phyloP scores from a whole-genome alignment of 1,140 invertebrate genomes.

The Mactra quadrangularis region DNA sequence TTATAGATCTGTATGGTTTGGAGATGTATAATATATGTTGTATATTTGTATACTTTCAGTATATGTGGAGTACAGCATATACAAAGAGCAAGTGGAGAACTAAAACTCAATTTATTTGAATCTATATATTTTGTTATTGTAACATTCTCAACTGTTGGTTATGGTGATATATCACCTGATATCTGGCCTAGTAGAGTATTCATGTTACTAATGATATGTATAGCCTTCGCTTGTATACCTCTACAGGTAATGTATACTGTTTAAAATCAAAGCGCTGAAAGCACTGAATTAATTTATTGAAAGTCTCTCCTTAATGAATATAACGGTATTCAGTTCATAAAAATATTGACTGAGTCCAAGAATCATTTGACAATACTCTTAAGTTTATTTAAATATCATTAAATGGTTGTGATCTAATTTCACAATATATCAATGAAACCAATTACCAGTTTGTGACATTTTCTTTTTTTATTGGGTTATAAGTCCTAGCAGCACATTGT shows the following conservation, averaged over 20 bases:
- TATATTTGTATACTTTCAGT: too few relatives aligned
- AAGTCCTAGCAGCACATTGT: too few relatives aligned
- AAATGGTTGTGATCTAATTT: too few relatives aligned
- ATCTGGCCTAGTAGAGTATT: slow-evolving; percentile 98
- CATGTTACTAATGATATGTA: slow-evolving; percentile 97
- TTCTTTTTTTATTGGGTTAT: too few relatives aligned
- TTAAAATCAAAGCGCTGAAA: too few relatives aligned
- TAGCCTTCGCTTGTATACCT: slow-evolving; percentile 96
- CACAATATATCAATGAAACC: too few relatives aligned
- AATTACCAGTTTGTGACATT: too few relatives aligned
- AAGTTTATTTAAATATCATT: too few relatives aligned
- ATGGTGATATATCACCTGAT: slow-evolving; percentile 94
- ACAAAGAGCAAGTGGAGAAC: slow-evolving; percentile 92
- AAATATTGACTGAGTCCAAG: too few relatives aligned
- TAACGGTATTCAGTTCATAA: neutral
- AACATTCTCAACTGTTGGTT: slow-evolving; percentile 95
- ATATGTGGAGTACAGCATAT: slow-evolving; percentile 98
- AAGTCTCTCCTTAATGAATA: neutral
- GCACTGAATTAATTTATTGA: neutral
- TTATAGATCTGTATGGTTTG: too few relatives aligned
- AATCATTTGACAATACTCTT: too few relatives aligned
- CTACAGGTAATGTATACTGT: slow-evolving; percentile 92
- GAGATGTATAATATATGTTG: too few relatives aligned
- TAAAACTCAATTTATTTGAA: slow-evolving; percentile 95
- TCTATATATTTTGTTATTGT: slow-evolving; percentile 98